Percentiles rank a stretch among this genome's conserved stretches.
Conservation (phyloP, 2,888 invertebrate species). For the Tetropium fuscum region DNA sequence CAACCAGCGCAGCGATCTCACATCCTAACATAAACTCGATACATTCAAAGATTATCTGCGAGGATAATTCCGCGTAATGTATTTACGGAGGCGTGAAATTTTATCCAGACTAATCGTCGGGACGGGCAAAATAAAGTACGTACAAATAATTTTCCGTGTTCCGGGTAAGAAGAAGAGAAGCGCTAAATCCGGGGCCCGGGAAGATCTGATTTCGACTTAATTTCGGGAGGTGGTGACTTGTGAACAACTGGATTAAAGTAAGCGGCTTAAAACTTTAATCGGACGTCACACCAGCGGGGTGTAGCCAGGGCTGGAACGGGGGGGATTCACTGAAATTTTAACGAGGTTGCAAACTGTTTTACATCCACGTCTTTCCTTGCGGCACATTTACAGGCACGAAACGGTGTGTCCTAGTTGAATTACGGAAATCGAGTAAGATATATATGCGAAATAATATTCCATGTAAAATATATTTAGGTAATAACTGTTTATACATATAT, state of each 20-base stretch:
- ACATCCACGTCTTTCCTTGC: too few relatives aligned
- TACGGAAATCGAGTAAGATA: too few relatives aligned
- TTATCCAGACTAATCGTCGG: constrained; percentile 44
- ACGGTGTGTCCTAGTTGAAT: too few relatives aligned
- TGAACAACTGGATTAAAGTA: constrained; percentile 54
- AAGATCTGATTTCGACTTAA: constrained; percentile 55
- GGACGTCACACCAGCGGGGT: constrained; percentile 30
- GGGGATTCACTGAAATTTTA: not conserved
- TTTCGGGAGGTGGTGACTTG: constrained; percentile 56
- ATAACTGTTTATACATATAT: too few relatives aligned
- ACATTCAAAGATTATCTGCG: constrained; percentile 33
- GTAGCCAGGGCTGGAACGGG: constrained; percentile 2
- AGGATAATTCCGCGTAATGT: constrained; percentile 28
- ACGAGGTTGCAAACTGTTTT: too few relatives aligned
- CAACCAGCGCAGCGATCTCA: too few relatives aligned
- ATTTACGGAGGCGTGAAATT: constrained; percentile 47
- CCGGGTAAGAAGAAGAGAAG: constrained; percentile 43
- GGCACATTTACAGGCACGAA: too few relatives aligned
- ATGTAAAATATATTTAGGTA: too few relatives aligned
- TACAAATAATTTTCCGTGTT: constrained; percentile 48
- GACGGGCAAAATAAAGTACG: constrained; percentile 48
- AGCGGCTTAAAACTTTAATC: constrained; percentile 50
- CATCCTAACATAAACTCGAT: constrained; percentile 29
- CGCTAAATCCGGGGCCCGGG: constrained; percentile 38
- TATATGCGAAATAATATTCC: too few relatives aligned